Conservation (phyloP, 2,888 invertebrate species). For the Trichopoda pennipes region DNA sequence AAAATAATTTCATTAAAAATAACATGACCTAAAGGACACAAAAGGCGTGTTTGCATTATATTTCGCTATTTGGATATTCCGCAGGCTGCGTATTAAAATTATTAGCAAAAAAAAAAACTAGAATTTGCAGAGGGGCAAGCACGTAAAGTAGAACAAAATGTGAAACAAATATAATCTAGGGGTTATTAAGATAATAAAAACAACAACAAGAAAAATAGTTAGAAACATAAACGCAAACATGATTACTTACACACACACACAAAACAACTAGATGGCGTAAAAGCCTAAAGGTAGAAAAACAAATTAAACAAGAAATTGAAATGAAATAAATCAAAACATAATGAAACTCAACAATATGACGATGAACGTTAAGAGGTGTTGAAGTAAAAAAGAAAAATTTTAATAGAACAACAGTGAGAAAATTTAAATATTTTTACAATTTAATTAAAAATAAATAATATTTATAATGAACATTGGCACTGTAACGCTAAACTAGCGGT, state of each 20-base stretch:
- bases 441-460: too few relatives aligned
- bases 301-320: slow-evolving; percentile 36
- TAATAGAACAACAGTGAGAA: background rate
- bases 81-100: background rate
- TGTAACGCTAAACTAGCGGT: too few relatives aligned
- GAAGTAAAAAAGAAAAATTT: background rate
- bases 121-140: too few relatives aligned
- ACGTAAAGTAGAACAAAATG: background rate
- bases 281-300: background rate
- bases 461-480: too few relatives aligned
- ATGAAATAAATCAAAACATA: slow-evolving; percentile 15
- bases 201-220: slow-evolving; percentile 9
- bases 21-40: slow-evolving; percentile 5
- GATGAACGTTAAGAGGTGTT: background rate
- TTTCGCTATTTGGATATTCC: background rate
- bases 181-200: slow-evolving; percentile 22
- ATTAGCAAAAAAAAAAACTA: background rate
- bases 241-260: background rate
- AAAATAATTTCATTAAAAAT: background rate
- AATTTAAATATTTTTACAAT: too few relatives aligned
- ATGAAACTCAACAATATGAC: background rate
- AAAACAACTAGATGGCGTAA: background rate
- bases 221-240: background rate
- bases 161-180: slow-evolving; percentile 13
- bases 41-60: background rate